Base-by-base conservation (phyloP, 2,888 invertebrate species). In the Caenorhabditis japonica region DNA sequence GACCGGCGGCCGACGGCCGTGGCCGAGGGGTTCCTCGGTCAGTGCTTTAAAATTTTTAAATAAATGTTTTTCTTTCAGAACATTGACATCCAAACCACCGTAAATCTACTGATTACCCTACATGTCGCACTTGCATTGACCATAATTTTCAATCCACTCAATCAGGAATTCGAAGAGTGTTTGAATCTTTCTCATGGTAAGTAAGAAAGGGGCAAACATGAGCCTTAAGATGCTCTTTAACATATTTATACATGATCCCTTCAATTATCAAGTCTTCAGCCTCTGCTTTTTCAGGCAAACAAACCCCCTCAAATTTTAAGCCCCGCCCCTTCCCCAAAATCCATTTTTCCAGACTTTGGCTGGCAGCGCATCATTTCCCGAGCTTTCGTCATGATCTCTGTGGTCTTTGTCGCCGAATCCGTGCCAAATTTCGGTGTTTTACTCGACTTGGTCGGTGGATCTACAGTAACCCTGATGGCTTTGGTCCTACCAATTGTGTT, bases 381-480 rank as follows among this genome's bases (percentile, higher is more conserved):
- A 7, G 77, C 79, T 7, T 70, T 62, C 13, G 79, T 85, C 59
- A 84, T 85, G 84, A 53, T 75, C 7, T 72, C 75, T 4, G 84
- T 83, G 1, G 83, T 84, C 17, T 72, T 84, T 27, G 83, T 83
- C 4, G 85, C 83, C 17, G 81, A 82, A 36, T 81, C 81, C 7
- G 74, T 85, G 3, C 85, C 85, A 4, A 83, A 83, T 30, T 85
- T 85, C 53, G 85, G 85, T 5, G 83, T 83, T 8, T 71, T 85
- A 10, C 70, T 85, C 25, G 84, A 85, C 64, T 58, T 85, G 4
- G 85, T 85, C 43, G 79, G 79, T 41, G 76, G 75, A 3, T 79
- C 84, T 5, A 84, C 84, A n/a, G 82, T 84, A 30, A 84, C 83
- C 5, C 49, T 83, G 34, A 85, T 85, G 84, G 84, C 84, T 39